A percentile compares a stretch with the other conserved stretches of the same genome.
phyloP scores from a whole-genome alignment of 1,140 invertebrate genomes.

The Streblospio benedicti region DNA sequence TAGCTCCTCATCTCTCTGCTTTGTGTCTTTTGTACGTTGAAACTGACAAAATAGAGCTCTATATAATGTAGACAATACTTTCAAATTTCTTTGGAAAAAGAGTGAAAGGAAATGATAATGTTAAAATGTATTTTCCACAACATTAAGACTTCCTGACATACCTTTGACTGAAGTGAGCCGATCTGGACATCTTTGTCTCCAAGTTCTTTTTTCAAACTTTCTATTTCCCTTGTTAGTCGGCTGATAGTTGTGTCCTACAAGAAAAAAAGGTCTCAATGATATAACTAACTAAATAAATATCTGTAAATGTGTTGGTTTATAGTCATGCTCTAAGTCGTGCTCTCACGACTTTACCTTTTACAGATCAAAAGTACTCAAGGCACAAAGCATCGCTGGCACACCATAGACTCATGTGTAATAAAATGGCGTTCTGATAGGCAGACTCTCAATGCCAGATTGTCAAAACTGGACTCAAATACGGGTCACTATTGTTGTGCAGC shows the following conservation, averaged over 20 bases:
- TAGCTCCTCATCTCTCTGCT: slow-evolving; percentile 28
- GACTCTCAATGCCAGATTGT: no score
- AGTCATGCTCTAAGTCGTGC: no score
- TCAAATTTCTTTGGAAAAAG: neutral
- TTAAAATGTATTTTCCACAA: neutral
- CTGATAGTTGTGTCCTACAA: slow-evolving; percentile 43
- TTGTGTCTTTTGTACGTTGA: slow-evolving; percentile 22
- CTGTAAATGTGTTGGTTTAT: no score
- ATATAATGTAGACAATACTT: neutral
- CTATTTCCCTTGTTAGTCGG: slow-evolving; percentile 42
- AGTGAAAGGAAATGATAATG: neutral
- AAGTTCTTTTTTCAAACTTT: slow-evolving; percentile 40
- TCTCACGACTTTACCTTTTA: no score
- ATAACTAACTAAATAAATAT: neutral
- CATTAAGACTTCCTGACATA: slow-evolving; percentile 22
- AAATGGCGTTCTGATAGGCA: no score
- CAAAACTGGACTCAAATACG: no score
- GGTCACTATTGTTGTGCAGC: no score
- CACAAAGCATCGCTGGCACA: no score
- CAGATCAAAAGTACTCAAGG: no score
- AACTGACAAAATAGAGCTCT: slow-evolving; percentile 18
- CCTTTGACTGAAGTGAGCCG: slow-evolving; percentile 30
- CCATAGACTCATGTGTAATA: no score
- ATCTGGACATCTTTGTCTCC: slow-evolving; percentile 38
- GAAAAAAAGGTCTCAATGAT: neutral